Evolutionary conservation across 2,888 invertebrate genomes (phyloP), one percentile per base, ranked within the genome.

Genomic region (Alcis repandata): DNA sequence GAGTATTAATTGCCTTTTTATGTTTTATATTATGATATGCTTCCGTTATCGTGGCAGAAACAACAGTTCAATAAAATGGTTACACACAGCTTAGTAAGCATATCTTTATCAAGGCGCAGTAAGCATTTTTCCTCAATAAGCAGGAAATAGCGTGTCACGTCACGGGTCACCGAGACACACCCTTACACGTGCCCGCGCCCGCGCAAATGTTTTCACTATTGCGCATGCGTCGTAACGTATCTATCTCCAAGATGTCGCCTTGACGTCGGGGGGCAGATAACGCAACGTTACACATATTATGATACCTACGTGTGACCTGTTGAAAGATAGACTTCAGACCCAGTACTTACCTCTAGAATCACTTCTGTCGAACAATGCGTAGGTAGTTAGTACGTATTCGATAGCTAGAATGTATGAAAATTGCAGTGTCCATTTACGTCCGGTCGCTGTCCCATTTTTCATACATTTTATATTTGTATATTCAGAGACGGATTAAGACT

Each of bases 141-240:
- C 45, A 13, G 6, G 15, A 17, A 11, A n/a, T n/a, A 19, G 4
- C 20, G 20, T 56, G 62, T 60, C 64, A 67, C 43, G 70, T 59
- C 63, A 67, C 57, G 70, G 70, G 63, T 70, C 68, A 70, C 43
- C 57, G 62, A 53, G 70, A 51, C 72, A 70, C 72, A 63, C 69
- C 70, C 69, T 20, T 43, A 63, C 68, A 61, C 63, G 66, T 66
- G 67, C 41, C 32, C 10, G 11, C 4, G 27, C 27, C 51, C 40
- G 52, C 52, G 53, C 53, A 38, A 53, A 22, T 20, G 51, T 57
- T 33, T 62, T 40, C 32, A 13, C 11, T 43, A 40, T 40, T 51
- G 43, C 51, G 51, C 49, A 33, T 54, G 40, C 57, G 49, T 43
- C 43, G 40, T 62, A 49, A 36, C 43, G 40, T 62, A 49, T 56